A percentile compares a stretch with the other conserved stretches of the same genome.
These are phyloP conservation scores for Mongoloraphidia duomilia DNA, from an alignment of 2,888 invertebrate genomes.

Conservation along the genomic window DNA sequence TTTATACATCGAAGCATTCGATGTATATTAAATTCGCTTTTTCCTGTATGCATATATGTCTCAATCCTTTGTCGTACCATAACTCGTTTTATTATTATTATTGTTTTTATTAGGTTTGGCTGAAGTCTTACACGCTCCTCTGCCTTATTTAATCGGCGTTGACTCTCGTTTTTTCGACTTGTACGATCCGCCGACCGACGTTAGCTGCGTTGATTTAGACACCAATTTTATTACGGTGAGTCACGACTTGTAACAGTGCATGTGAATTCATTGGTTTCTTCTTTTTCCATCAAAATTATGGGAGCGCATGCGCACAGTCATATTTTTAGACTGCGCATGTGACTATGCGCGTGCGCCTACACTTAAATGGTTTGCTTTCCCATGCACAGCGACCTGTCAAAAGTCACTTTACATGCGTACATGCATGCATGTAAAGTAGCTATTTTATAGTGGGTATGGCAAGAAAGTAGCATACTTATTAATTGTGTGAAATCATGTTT, in stretches of 20 bases:
- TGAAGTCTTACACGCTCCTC: conserved; percentile 92
- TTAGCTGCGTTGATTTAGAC: conserved; percentile 95
- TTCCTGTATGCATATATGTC: no score
- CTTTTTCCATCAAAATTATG: not conserved
- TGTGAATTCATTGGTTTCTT: conserved; percentile 1
- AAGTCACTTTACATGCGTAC: no score
- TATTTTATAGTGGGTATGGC: no score
- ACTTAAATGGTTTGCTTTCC: no score
- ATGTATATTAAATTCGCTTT: no score
- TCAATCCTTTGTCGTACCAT: no score
- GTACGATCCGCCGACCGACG: conserved; percentile 91
- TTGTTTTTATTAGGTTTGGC: conserved; percentile 48
- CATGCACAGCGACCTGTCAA: no score
- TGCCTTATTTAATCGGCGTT: conserved; percentile 94
- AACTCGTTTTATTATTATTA: not conserved
- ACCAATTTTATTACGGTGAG: conserved; percentile 86
- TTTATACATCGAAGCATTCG: no score
- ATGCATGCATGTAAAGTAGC: no score
- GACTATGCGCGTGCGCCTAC: not conserved
- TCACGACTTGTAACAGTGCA: conserved; percentile 11
- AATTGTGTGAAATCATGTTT: conserved; percentile 15
- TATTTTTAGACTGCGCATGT: not conserved
- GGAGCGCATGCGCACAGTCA: not conserved
- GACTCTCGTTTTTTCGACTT: conserved; percentile 96
- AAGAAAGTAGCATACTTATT: no score